Evolutionary conservation across 2,113 vertebrate species (phyloP).

Genomic region (Columba livia): DNA sequence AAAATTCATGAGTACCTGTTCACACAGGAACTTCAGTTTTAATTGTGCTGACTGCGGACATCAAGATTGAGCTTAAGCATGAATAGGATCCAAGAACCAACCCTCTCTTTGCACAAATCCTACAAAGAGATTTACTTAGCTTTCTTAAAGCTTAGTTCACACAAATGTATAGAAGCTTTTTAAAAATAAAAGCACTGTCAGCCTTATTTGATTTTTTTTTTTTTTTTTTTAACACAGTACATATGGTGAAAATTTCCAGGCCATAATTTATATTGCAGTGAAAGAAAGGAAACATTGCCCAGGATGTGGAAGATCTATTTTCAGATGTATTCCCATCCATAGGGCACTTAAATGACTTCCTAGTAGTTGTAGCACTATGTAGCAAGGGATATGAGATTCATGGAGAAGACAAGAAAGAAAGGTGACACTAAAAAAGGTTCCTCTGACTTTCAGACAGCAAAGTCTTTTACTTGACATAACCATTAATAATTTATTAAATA

Average conservation of each 20-base stretch:
- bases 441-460: not conserved
- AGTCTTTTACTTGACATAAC: not conserved
- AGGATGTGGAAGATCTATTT: not conserved
- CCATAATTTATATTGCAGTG: not conserved
- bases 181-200: not conserved
- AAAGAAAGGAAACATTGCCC: not conserved
- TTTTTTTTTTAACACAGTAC: not conserved
- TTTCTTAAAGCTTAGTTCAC: not conserved
- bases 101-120: not conserved
- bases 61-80: not conserved
- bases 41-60: not conserved
- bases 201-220: not conserved
- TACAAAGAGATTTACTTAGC: not conserved
- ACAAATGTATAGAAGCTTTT: not conserved
- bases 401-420: not conserved
- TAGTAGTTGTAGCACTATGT: not conserved
- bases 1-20: not conserved
- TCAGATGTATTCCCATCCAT: not conserved
- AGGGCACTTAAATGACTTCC: not conserved
- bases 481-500: not conserved
- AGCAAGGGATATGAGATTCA: not conserved
- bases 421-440: not conserved
- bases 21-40: not conserved
- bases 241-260: not conserved
- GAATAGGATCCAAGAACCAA: not conserved